Conservation (phyloP, 1,140 invertebrate genomes). For the Macrotrachela quadricornifera region DNA sequence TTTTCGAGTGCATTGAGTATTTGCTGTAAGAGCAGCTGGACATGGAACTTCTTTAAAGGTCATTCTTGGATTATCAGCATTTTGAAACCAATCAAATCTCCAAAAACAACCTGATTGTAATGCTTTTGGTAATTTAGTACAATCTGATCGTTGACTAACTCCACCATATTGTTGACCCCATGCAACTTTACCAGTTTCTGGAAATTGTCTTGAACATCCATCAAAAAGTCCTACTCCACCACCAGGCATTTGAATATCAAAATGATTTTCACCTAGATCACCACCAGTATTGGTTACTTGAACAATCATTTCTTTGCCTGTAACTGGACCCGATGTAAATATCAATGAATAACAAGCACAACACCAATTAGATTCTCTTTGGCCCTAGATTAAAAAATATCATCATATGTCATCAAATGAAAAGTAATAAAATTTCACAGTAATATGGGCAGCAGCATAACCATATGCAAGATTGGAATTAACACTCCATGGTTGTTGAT, state of each 20-base stretch:
- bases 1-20: too few relatives aligned
- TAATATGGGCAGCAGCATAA: background rate
- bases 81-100: slow-evolving; percentile 1
- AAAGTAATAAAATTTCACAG: background rate
- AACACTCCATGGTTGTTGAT: background rate
- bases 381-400: background rate
- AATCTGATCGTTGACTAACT: background rate
- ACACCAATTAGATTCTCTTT: background rate
- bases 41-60: too few relatives aligned
- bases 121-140: background rate
- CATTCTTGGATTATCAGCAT: background rate
- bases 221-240: background rate
- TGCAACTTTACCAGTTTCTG: background rate
- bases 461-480: background rate
- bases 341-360: slow-evolving; percentile 8
- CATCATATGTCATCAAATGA: background rate
- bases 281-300: slow-evolving; percentile 10
- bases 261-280: slow-evolving; percentile 9
- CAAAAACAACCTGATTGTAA: background rate
- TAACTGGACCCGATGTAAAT: background rate
- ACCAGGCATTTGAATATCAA: slow-evolving; percentile 9
- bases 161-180: background rate
- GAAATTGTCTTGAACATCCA: background rate
- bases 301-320: slow-evolving; percentile 8
- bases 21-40: too few relatives aligned